Base-by-base conservation (phyloP, 2,113 vertebrate genomes). In the Corythaixoides concolor region DNA sequence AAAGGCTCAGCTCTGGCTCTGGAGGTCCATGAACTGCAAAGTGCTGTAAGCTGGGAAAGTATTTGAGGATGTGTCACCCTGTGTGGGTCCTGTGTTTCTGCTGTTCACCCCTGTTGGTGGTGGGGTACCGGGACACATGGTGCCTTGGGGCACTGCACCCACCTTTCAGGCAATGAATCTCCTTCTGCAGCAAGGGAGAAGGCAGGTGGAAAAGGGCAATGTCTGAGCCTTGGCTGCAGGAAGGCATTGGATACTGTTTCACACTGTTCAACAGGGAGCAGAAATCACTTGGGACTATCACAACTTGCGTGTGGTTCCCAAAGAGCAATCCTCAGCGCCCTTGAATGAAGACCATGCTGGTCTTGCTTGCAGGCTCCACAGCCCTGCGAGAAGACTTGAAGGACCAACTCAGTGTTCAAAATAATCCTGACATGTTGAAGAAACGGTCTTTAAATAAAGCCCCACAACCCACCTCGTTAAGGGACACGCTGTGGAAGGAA, bases 1-100 rank as follows among this genome's bases (percentile, higher is more conserved):
- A 88, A 94, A 88, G 77, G 60, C 77, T 96, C 88, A 79, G 62
- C 62, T 88, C 45, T 79, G 70, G 78, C 94, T 96, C 69, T 53
- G 84, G 49, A 87, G 33, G 16, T 84, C 68, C 73, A 10, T 55
- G 79, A 59, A 62, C 66, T 74, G 53, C 74, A 49, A 82, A 85
- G 23, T 55, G 47, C 81, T 75, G 15, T 93, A 94, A 96, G 39
- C 80, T 45, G 70, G 74, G 87, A 62, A 96, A 68, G 27, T 64
- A 94, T 88, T 68, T 79, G 62, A 78, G 89, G 69, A 58, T 88
- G 93, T 95, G 87, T 73, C 77, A 95, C 30, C 66, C 81, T 26
- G 93, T 82, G 66, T 13, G 56, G 35, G 70, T 89, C 76, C 62
- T 47, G 39, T 28, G 72, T 17, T 80, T 23, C 82, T 79, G 52